Evolutionary conservation across 2,888 invertebrate genomes (phyloP).

Genomic region (Brachylomia viminalis): DNA sequence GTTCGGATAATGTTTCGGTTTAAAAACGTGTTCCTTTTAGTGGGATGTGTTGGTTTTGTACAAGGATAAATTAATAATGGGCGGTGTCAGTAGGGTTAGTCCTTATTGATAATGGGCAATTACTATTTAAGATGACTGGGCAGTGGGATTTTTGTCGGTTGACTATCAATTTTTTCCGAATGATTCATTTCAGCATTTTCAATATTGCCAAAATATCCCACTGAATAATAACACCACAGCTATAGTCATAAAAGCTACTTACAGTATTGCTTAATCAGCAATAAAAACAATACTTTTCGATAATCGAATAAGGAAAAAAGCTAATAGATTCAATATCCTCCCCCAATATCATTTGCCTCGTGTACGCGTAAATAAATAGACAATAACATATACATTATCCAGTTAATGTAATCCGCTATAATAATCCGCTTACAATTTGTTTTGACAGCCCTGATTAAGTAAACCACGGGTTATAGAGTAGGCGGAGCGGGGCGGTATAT

Average conservation of each 20-base stretch:
- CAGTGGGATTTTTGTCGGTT: background rate
- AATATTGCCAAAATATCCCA: background rate
- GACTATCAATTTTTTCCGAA: background rate
- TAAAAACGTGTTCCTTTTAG: constrained; percentile 53
- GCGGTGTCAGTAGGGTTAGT: background rate
- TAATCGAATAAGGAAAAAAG: constrained; percentile 51
- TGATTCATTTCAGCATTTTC: background rate
- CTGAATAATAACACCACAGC: background rate
- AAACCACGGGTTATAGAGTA: constrained; percentile 33
- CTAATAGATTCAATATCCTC: constrained; percentile 38
- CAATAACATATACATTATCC: constrained; percentile 44
- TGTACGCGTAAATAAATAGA: constrained; percentile 53
- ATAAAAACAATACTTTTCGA: constrained; percentile 21
- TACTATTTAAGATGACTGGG: background rate
- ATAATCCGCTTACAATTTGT: constrained; percentile 59
- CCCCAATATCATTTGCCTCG: constrained; percentile 42
- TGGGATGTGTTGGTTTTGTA: constrained; percentile 39
- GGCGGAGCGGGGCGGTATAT: constrained; percentile 38
- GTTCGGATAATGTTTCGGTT: constrained; percentile 50
- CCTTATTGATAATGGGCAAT: background rate
- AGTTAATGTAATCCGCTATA: constrained; percentile 54
- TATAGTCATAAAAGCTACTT: background rate
- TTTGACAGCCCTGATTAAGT: constrained; percentile 49
- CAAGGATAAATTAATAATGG: constrained; percentile 26
- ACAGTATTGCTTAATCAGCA: constrained; percentile 26